Percentiles rank a stretch among this genome's conserved stretches.
Evolutionary conservation across 2,888 invertebrate genomes (phyloP).

Genomic region (Tetragonisca angustula): DNA sequence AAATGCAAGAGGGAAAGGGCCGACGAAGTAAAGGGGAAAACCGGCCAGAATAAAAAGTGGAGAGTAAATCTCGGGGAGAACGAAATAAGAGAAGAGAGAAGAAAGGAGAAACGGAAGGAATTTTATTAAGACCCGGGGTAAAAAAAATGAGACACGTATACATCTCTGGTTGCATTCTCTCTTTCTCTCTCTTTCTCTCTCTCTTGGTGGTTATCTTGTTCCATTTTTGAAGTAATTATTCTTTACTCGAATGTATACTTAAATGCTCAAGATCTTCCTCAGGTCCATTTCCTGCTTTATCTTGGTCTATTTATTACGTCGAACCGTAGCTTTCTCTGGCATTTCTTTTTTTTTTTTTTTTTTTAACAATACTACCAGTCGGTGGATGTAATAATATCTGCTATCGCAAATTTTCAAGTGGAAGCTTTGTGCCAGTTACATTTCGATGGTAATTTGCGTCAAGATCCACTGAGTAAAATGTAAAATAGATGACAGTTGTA

Average conservation of each 20-base stretch:
- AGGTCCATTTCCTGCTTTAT: not conserved
- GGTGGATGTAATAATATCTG: not conserved
- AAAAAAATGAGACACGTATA: constrained; percentile 2
- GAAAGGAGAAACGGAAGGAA: not conserved
- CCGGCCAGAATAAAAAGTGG: constrained; percentile 24
- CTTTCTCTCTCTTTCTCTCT: not conserved
- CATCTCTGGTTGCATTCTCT: not conserved
- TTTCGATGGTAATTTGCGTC: not conserved
- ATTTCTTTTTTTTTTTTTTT: too few relatives aligned
- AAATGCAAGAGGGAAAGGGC: not conserved
- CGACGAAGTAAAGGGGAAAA: constrained; percentile 3
- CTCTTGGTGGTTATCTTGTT: not conserved
- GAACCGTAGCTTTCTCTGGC: not conserved
- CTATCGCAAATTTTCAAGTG: not conserved
- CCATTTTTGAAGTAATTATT: constrained; percentile 16
- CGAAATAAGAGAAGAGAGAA: not conserved
- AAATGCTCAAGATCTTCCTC: not conserved
- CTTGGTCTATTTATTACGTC: not conserved
- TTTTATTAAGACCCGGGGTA: constrained; percentile 28
- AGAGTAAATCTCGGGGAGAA: constrained; percentile 39
- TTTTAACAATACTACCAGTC: not conserved
- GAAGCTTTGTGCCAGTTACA: not conserved
- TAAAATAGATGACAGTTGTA: not conserved
- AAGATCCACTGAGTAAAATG: not conserved
- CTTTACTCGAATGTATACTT: not conserved